Evolutionary conservation across 1,140 invertebrate genomes (phyloP).

Genomic region (Plutomurus gul): DNA sequence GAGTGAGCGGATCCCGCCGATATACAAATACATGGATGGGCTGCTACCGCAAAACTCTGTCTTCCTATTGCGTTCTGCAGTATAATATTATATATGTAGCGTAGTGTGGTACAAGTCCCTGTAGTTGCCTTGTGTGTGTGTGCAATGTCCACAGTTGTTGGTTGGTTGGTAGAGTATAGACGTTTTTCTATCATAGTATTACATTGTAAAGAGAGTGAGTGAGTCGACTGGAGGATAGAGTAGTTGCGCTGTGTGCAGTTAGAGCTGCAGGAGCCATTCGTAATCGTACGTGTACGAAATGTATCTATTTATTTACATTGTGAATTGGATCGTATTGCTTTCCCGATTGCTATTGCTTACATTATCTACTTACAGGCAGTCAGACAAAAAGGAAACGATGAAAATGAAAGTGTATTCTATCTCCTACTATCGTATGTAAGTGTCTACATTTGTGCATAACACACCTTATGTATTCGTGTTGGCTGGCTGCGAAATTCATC

Average conservation of each 20-base stretch:
- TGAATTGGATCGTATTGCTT: constrained; percentile 24
- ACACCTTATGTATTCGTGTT: no score
- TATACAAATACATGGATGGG: not conserved
- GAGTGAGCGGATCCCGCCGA: not conserved
- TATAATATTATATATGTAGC: not conserved
- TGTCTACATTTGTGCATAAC: not conserved
- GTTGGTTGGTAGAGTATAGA: no score
- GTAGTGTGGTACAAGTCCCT: not conserved
- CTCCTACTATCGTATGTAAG: constrained; percentile 9
- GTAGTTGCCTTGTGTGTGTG: not conserved
- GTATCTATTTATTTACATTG: constrained; percentile 26
- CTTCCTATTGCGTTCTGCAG: no score
- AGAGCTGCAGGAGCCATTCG: not conserved
- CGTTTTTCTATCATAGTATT: no score
- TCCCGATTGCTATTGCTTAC: constrained; percentile 23
- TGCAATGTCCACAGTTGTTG: no score
- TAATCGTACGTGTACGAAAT: not conserved
- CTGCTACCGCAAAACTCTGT: not conserved
- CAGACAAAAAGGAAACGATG: constrained; percentile 13
- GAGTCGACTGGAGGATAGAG: no score
- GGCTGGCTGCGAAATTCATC: no score
- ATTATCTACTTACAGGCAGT: constrained; percentile 8
- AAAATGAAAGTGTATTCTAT: constrained; percentile 17
- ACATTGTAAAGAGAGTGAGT: no score
- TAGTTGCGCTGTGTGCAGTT: not conserved